Evolutionary conservation across 2,113 vertebrate species (phyloP).

Genomic region (Tinamus guttatus): DNA sequence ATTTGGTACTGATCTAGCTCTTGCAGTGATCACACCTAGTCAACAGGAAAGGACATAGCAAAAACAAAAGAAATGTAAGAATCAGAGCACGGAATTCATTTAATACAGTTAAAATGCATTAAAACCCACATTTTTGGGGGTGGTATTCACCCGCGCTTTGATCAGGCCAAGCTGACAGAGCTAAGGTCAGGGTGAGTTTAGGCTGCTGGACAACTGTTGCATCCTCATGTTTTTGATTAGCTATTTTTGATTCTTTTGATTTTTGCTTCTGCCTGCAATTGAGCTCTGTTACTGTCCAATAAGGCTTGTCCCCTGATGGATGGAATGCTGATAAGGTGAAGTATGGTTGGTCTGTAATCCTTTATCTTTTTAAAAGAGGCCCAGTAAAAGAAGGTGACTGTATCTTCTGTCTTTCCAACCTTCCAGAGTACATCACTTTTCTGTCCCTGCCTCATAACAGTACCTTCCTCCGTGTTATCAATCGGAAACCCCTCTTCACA

Average conservation of each 20-base stretch:
- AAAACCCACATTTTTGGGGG: not conserved
- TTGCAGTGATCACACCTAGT: not conserved
- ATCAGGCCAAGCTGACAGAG: not conserved
- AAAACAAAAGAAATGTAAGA: not conserved
- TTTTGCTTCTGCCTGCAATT: not conserved
- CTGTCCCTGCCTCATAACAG: slow-evolving; percentile 83
- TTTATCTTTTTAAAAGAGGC: not conserved
- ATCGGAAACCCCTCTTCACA: slow-evolving; percentile 90
- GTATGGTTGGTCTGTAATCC: not conserved
- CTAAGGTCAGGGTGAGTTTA: not conserved
- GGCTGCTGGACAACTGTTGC: not conserved
- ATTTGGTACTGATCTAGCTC: not conserved
- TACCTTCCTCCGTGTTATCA: slow-evolving; percentile 82
- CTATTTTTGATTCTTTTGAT: too few species aligned
- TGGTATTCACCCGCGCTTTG: not conserved
- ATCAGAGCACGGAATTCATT: not conserved
- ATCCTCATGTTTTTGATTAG: not conserved
- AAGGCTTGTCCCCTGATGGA: not conserved
- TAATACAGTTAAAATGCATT: not conserved
- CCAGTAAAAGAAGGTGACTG: not conserved
- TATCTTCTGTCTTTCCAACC: not conserved
- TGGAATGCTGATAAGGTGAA: not conserved
- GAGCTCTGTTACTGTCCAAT: not conserved
- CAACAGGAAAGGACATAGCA: not conserved
- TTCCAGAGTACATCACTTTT: slow-evolving; percentile 89